Percentiles rank a stretch among this genome's conserved stretches.
These are phyloP conservation scores for Leptopilina syphax DNA, from an alignment of 2,888 invertebrate genomes.

Conservation along the genomic window DNA sequence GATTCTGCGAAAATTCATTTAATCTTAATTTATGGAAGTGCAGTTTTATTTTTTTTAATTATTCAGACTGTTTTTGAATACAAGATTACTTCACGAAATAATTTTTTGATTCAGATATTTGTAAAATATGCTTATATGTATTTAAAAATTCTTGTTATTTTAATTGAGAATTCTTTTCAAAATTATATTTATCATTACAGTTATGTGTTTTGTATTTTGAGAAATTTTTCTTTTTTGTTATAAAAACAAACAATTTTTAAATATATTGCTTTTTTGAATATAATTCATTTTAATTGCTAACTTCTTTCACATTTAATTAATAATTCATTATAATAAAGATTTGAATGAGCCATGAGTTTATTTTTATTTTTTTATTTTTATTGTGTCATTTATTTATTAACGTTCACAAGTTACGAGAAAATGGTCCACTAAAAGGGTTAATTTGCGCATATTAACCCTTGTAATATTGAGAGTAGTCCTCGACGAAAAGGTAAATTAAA, in stretches of 20 bases:
- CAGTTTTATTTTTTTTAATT: conserved; percentile 1
- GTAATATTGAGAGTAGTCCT: background rate
- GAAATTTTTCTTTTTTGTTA: too few relatives aligned
- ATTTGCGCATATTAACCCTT: background rate
- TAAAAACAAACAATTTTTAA: too few relatives aligned
- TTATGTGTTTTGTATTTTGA: too few relatives aligned
- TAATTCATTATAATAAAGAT: too few relatives aligned
- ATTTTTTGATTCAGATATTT: background rate
- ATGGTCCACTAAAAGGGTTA: background rate
- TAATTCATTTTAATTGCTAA: too few relatives aligned
- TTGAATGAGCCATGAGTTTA: too few relatives aligned
- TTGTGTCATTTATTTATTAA: background rate
- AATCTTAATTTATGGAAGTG: conserved; percentile 3
- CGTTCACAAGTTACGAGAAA: background rate
- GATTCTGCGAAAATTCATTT: background rate
- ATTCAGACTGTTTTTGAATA: background rate
- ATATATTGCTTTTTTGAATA: too few relatives aligned
- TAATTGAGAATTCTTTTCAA: too few relatives aligned
- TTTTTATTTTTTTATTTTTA: background rate
- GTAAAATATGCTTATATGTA: too few relatives aligned
- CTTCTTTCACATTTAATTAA: too few relatives aligned
- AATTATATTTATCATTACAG: too few relatives aligned
- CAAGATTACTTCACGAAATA: background rate
- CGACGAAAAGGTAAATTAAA: background rate
- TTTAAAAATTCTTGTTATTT: too few relatives aligned